Percentiles rank a stretch among this genome's conserved stretches.
These are phyloP conservation scores for Drosophila phalerata DNA, from an alignment of 2,888 invertebrate genomes.

Conservation along the genomic window DNA sequence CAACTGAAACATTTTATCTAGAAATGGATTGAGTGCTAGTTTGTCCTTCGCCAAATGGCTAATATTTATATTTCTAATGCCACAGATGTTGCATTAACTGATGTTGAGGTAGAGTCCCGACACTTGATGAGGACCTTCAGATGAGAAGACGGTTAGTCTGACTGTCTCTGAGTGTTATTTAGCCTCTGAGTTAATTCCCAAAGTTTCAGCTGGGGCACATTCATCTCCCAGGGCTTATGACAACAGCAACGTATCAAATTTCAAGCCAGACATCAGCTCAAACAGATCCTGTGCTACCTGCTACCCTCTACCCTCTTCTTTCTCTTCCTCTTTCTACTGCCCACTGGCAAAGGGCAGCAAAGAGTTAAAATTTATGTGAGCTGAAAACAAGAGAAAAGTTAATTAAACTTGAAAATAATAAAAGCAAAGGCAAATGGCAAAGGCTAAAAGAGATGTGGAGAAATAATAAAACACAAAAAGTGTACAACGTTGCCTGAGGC, in stretches of 20 bases:
- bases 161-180: slow-evolving; percentile 7
- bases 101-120: slow-evolving; percentile 3
- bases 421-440: slow-evolving; percentile 58
- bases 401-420: slow-evolving; percentile 80
- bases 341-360: slow-evolving; percentile 59
- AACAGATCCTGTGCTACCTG: slow-evolving; percentile 33
- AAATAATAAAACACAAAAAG: slow-evolving; percentile 75
- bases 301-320: neutral
- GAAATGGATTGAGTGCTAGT: neutral
- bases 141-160: neutral
- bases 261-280: slow-evolving; percentile 46
- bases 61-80: neutral
- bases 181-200: slow-evolving; percentile 23
- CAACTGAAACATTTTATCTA: neutral
- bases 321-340: slow-evolving; percentile 1
- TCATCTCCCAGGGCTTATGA: slow-evolving; percentile 50
- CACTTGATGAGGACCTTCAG: slow-evolving; percentile 20
- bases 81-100: slow-evolving; percentile 3
- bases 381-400: slow-evolving; percentile 74
- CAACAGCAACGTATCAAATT: slow-evolving; percentile 68
- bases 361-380: slow-evolving; percentile 72
- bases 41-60: neutral
- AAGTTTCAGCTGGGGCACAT: slow-evolving; percentile 47
- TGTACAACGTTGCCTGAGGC: slow-evolving; percentile 56
- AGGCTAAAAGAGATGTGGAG: slow-evolving; percentile 30